Evolutionary conservation across 2,113 vertebrate genomes (phyloP).

Genomic region (Verasper variegatus): DNA sequence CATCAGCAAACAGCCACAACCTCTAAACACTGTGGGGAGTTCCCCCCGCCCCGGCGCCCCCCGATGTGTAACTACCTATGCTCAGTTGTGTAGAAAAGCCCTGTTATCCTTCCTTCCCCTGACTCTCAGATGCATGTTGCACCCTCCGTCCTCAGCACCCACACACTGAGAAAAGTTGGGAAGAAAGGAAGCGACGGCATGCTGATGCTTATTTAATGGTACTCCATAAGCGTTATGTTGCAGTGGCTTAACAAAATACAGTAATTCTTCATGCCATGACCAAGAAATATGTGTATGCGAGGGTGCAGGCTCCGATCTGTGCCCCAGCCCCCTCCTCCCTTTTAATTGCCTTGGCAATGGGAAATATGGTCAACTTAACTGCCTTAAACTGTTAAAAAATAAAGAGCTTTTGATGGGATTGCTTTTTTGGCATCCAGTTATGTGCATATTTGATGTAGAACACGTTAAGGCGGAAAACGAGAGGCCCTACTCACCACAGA

Average conservation of each 20-base stretch:
- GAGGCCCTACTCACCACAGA: not conserved
- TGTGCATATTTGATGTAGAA: conserved; percentile 21
- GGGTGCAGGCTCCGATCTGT: not conserved
- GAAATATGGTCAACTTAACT: conserved; percentile 37
- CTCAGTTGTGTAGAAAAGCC: conserved; percentile 60
- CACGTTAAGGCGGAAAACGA: conserved; percentile 12
- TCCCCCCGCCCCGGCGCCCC: not conserved
- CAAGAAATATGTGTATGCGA: conserved; percentile 7
- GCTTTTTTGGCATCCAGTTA: conserved; percentile 12
- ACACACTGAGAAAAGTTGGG: conserved; percentile 24
- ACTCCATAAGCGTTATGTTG: conserved; percentile 36
- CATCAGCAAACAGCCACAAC: conserved; percentile 38
- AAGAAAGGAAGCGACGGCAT: conserved; percentile 36
- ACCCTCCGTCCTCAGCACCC: not conserved
- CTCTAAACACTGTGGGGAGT: conserved; percentile 51
- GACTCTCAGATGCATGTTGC: conserved; percentile 18
- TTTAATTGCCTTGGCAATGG: conserved; percentile 34
- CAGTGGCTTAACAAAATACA: conserved; percentile 27
- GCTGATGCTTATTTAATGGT: conserved; percentile 51
- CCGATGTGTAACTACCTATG: conserved; percentile 57
- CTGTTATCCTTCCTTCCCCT: conserved; percentile 31
- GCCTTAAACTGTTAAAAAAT: conserved; percentile 41
- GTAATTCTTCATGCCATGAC: conserved; percentile 16
- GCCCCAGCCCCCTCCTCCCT: not conserved
- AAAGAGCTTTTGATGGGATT: conserved; percentile 44